Evolutionary conservation across 2,888 invertebrate genomes (phyloP).

Genomic region (Heliconius erato): DNA sequence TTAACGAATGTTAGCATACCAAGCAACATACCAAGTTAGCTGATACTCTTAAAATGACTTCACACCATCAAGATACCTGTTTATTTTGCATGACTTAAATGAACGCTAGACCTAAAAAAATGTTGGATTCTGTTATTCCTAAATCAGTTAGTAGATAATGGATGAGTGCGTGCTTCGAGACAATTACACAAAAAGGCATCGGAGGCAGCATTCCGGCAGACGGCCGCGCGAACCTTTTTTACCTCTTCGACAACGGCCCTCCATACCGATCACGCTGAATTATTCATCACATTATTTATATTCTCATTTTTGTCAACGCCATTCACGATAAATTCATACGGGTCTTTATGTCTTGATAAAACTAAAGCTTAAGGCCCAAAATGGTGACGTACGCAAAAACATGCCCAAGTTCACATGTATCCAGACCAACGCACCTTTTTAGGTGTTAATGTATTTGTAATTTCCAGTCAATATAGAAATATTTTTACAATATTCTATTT

Average conservation of each 20-base stretch:
- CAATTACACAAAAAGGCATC: slow-evolving; percentile 84
- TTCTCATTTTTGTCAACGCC: slow-evolving; percentile 86
- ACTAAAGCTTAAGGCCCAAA: slow-evolving; percentile 82
- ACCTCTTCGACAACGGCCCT: slow-evolving; percentile 65
- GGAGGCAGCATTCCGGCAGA: slow-evolving; percentile 76
- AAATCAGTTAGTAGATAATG: slow-evolving; percentile 84
- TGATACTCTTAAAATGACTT: slow-evolving; percentile 17
- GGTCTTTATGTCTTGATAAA: slow-evolving; percentile 85
- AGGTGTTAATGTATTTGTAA: slow-evolving; percentile 54
- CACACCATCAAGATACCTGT: slow-evolving; percentile 37
- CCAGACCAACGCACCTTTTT: slow-evolving; percentile 64
- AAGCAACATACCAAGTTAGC: background rate
- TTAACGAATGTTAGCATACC: background rate
- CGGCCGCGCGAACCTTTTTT: slow-evolving; percentile 72
- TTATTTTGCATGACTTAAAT: slow-evolving; percentile 53
- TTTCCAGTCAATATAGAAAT: slow-evolving; percentile 21
- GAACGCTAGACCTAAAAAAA: slow-evolving; percentile 57
- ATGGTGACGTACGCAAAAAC: slow-evolving; percentile 71
- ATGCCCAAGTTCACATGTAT: slow-evolving; percentile 66
- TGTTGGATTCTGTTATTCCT: slow-evolving; percentile 66
- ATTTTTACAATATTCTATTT: too few relatives aligned
- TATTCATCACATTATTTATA: slow-evolving; percentile 84
- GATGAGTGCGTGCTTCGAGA: slow-evolving; percentile 83
- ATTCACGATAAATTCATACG: slow-evolving; percentile 83
- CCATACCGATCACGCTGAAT: slow-evolving; percentile 86